These are phyloP conservation scores for Perca fluviatilis DNA, from an alignment of 2,113 vertebrate genomes.

Conservation along the genomic window DNA sequence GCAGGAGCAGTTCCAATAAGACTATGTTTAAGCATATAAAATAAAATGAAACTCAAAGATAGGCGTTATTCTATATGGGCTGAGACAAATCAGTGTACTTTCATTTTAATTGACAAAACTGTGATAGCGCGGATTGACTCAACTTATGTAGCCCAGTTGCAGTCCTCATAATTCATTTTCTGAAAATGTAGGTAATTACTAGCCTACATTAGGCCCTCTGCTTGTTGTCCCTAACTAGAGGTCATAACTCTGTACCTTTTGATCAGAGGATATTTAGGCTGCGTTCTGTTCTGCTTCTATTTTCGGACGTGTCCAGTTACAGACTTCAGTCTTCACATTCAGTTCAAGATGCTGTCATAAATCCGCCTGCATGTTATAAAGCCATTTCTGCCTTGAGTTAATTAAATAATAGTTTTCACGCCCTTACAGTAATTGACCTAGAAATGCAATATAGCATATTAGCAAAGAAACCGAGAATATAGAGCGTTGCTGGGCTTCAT, in stretches of 20 bases:
- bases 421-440: slow-evolving; percentile 21
- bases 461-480: not conserved
- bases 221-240: not conserved
- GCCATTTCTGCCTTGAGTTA: slow-evolving; percentile 1
- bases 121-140: not conserved
- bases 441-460: not conserved
- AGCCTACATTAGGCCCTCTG: no score
- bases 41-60: not conserved
- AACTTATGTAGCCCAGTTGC: not conserved
- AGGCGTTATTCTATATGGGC: not conserved
- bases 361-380: not conserved
- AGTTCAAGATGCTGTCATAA: slow-evolving; percentile 31
- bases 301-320: slow-evolving; percentile 67
- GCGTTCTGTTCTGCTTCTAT: slow-evolving; percentile 54
- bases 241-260: not conserved
- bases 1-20: not conserved
- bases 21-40: not conserved
- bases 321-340: slow-evolving; percentile 21
- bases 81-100: not conserved
- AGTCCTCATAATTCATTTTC: not conserved
- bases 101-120: not conserved
- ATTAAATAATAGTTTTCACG: slow-evolving; percentile 15
- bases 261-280: not conserved
- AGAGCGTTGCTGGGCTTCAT: not conserved
- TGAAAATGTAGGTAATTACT: not conserved